phyloP scores from a whole-genome alignment of 1,140 invertebrate species.

The Hypothenemus hampei region DNA sequence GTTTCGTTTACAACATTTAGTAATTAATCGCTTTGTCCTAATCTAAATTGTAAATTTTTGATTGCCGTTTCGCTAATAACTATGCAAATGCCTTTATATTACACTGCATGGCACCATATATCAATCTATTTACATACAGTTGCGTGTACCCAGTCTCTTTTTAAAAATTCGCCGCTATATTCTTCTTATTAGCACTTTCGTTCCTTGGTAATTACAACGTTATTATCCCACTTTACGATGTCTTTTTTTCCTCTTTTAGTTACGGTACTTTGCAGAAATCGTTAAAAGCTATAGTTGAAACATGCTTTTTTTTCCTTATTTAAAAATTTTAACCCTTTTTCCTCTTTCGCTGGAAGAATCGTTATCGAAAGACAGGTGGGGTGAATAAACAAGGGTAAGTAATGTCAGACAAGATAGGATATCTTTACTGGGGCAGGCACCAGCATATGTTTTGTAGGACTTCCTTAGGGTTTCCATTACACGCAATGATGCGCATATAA shows the following conservation, averaged over 20 bases:
- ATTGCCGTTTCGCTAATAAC: constrained; percentile 31
- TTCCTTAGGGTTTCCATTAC: constrained; percentile 36
- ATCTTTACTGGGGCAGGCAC: constrained; percentile 32
- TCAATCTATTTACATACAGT: constrained; percentile 34
- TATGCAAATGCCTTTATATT: constrained; percentile 31
- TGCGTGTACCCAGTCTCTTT: constrained; percentile 30
- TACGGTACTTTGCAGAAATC: no score
- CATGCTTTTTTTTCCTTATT: no score
- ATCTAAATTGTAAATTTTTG: constrained; percentile 36
- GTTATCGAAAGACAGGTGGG: constrained; percentile 19
- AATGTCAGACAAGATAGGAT: constrained; percentile 38
- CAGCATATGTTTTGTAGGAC: constrained; percentile 39
- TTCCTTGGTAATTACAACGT: constrained; percentile 19
- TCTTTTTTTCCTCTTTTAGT: constrained; percentile 6
- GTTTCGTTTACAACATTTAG: no score
- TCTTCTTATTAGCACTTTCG: constrained; percentile 31
- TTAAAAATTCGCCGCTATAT: constrained; percentile 26
- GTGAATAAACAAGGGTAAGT: constrained; percentile 25
- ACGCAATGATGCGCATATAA: constrained; percentile 44
- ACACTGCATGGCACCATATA: constrained; percentile 28
- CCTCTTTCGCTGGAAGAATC: no score
- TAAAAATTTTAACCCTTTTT: no score
- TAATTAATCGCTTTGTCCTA: constrained; percentile 30
- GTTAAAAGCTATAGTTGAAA: no score
- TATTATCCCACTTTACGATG: constrained; percentile 14